A percentile compares a stretch with the other conserved stretches of the same genome.
These are phyloP conservation scores for Lamproptera curius DNA, from an alignment of 2,888 invertebrate genomes.

Conservation along the genomic window DNA sequence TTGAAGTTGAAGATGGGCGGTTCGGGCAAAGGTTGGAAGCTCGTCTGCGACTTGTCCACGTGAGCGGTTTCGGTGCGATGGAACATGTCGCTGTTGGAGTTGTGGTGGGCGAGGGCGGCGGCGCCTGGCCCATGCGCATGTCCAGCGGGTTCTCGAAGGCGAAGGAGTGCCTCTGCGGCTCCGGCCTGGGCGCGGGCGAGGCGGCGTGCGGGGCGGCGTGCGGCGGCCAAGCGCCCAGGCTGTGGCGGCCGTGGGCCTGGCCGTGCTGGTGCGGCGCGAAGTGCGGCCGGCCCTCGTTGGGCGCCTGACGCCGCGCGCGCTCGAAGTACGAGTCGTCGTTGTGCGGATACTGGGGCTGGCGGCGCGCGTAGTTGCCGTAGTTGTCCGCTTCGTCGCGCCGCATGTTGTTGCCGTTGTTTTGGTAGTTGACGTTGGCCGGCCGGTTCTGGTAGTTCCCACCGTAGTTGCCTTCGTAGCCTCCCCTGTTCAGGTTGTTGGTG, in stretches of 20 bases:
- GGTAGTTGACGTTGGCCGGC: constrained; percentile 30
- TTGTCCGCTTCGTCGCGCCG: constrained; percentile 40
- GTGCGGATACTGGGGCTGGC: constrained; percentile 42
- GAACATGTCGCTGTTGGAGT: constrained; percentile 73
- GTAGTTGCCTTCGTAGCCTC: constrained; percentile 30
- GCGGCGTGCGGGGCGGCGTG: constrained; percentile 32
- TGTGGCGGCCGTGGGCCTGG: constrained; percentile 27
- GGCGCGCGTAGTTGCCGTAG: constrained; percentile 41
- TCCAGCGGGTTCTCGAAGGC: constrained; percentile 58
- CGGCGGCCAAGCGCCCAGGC: constrained; percentile 33
- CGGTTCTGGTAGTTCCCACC: constrained; percentile 36
- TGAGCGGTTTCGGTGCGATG: constrained; percentile 76
- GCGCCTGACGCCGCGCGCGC: constrained; percentile 22
- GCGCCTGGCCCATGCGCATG: constrained; percentile 48
- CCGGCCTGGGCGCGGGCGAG: constrained; percentile 26
- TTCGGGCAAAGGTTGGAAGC: constrained; percentile 39
- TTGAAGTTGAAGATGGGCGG: constrained; percentile 58
- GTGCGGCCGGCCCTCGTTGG: constrained; percentile 25
- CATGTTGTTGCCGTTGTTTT: constrained; percentile 31
- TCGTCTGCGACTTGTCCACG: constrained; percentile 27
- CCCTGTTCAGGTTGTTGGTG: constrained; percentile 31
- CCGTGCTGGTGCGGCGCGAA: constrained; percentile 21
- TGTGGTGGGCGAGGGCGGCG: constrained; percentile 48
- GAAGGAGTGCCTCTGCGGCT: constrained; percentile 43
- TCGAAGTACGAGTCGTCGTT: constrained; percentile 38